Evolutionary conservation across 2,888 invertebrate species (phyloP).

Genomic region (Pycnomerus fuliginosus): DNA sequence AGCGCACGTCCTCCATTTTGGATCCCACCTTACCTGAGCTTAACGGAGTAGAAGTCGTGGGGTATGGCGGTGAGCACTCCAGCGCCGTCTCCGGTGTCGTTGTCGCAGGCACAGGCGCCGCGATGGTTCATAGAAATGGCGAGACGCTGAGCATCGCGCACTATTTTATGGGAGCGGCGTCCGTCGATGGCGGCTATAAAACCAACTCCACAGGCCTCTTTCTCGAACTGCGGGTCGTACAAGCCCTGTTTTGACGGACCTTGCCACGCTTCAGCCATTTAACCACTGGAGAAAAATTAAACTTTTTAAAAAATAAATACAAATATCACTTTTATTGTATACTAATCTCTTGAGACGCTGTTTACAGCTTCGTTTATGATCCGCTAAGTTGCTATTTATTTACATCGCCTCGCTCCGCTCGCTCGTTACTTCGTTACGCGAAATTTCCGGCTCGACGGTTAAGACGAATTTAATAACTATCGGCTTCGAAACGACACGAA

Average conservation of each 20-base stretch:
- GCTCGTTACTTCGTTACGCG: too few species aligned
- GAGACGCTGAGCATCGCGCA: conserved; percentile 92
- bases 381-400: too few species aligned
- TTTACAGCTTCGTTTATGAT: too few species aligned
- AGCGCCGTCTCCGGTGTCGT: conserved; percentile 98
- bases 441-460: too few species aligned
- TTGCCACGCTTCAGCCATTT: conserved; percentile 64
- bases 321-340: too few species aligned
- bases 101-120: conserved; percentile 98
- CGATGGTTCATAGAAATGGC: conserved; percentile 98
- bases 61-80: conserved; percentile 97
- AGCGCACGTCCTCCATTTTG: too few species aligned
- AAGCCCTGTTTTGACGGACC: conserved; percentile 86
- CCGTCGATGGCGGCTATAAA: conserved; percentile 99
- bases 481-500: too few species aligned
- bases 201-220: conserved; percentile 98
- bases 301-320: too few species aligned
- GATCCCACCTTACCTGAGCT: conserved; percentile 77
- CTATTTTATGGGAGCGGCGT: conserved; percentile 89
- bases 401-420: too few species aligned
- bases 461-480: too few species aligned
- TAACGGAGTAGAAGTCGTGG: conserved; percentile 85
- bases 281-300: conserved; percentile 38
- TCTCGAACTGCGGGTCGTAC: conserved; percentile 94
- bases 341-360: too few species aligned